Percentiles rank a stretch among this genome's conserved stretches.
These are phyloP conservation scores for Steinernema scapterisci DNA, from an alignment of 2,888 invertebrate species.

Conservation along the genomic window DNA sequence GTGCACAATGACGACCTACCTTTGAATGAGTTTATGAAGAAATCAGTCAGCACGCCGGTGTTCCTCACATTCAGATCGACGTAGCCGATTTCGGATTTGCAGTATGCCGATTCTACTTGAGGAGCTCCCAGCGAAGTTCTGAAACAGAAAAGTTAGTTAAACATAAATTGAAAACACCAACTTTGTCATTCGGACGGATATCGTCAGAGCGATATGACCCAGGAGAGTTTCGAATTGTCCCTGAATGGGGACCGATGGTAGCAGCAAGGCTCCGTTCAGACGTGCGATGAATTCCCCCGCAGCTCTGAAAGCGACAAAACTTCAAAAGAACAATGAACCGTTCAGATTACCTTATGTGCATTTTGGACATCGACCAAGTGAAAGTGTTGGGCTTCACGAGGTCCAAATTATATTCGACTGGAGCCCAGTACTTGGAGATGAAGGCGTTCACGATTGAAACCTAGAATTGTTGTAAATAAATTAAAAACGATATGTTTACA, in stretches of 20 bases:
- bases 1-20: slow-evolving; percentile 47
- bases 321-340: not conserved
- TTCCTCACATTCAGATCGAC: slow-evolving; percentile 66
- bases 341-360: slow-evolving; percentile 59
- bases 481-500: not conserved
- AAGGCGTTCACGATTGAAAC: slow-evolving; percentile 63
- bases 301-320: slow-evolving; percentile 51
- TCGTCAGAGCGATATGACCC: slow-evolving; percentile 63
- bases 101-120: slow-evolving; percentile 61
- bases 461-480: slow-evolving; percentile 35
- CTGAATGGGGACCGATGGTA: slow-evolving; percentile 64
- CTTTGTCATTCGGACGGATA: slow-evolving; percentile 64
- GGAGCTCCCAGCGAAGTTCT: slow-evolving; percentile 62
- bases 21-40: slow-evolving; percentile 66
- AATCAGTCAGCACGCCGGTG: slow-evolving; percentile 66
- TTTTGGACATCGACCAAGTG: slow-evolving; percentile 66
- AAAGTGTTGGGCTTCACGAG: slow-evolving; percentile 63
- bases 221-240: slow-evolving; percentile 65
- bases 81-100: slow-evolving; percentile 62
- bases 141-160: not conserved
- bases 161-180: slow-evolving; percentile 35
- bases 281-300: slow-evolving; percentile 65
- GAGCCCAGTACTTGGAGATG: slow-evolving; percentile 66
- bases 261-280: slow-evolving; percentile 60
- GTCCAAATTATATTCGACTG: slow-evolving; percentile 64